Base-by-base conservation (phyloP, 2,113 vertebrate species). In the Xyrauchen texanus region DNA sequence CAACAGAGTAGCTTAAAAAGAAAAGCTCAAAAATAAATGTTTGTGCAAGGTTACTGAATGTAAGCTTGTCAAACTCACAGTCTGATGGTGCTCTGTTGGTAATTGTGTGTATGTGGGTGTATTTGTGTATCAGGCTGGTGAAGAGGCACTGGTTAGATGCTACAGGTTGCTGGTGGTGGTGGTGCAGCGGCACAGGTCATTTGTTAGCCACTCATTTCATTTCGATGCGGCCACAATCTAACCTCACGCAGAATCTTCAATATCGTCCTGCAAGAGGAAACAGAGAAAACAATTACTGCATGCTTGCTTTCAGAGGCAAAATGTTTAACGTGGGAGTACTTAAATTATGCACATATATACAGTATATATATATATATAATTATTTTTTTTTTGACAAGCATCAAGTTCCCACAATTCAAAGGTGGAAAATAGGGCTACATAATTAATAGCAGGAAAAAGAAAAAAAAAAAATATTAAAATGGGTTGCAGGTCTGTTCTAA, bases 71-170 rank as follows among this genome's bases (percentile, higher is more conserved):
- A 34, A 34, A 98, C 97, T 95, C 91, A 98, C 97, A 96, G 94
- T 97, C 95, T 96, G 95, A 95, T 94, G 95, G 96, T 93, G 94
- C 92, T 93, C 94, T 94, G 91, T 94, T 93, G 92, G 92, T 93
- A 94, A 92, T 94, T 93, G 93, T 94, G 95, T 93, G 92, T 90
- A 87, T 89, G 89, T 89, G 94, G 95, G 87, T 87, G 90, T 90
- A 89, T 94, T 94, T 94, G 94, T 94, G 93, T 21, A 7, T 79
- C 72, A 66, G 78, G 94, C 95, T 93, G 95, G 94, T 95, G 93
- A 90, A 92, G 94, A 94, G 93, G 93, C 95, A 84, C 82, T 81
- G 82, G 79, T 76, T 80, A 53, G 68, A 84, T 84, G 82, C 82
- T 84, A 84, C 82, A 84, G 79, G 75, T 84, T 84, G 82, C 82